Percentiles rank a stretch among this genome's conserved stretches.
These are phyloP conservation scores for Petrocephalus microphthalmus DNA, from an alignment of 2,113 vertebrate species.

Conservation along the genomic window DNA sequence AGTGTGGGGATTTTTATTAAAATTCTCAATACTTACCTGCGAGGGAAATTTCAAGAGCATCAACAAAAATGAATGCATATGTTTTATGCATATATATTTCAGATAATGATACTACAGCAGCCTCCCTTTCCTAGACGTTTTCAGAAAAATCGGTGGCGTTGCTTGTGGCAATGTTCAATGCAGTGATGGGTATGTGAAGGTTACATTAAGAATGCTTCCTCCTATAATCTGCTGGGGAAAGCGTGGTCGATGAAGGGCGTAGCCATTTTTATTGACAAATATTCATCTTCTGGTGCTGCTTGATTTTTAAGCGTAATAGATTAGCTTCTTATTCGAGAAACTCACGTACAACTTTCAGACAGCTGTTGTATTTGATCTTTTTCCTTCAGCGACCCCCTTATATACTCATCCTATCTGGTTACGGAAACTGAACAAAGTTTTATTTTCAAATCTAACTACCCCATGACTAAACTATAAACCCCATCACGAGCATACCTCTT, in stretches of 20 bases:
- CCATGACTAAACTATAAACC: too few relatives aligned
- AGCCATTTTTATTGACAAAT: not conserved
- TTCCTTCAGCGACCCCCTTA: not conserved
- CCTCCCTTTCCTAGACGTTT: not conserved
- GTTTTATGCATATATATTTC: not conserved
- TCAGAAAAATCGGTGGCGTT: not conserved
- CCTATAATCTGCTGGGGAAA: not conserved
- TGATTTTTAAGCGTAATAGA: not conserved
- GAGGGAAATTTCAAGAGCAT: constrained; percentile 38
- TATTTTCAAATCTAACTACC: not conserved
- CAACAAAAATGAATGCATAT: not conserved
- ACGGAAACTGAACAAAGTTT: not conserved
- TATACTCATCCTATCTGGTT: not conserved
- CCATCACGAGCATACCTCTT: too few relatives aligned
- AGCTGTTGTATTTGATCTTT: not conserved
- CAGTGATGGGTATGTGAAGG: not conserved
- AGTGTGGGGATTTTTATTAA: not conserved
- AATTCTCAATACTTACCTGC: not conserved
- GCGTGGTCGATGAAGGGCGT: not conserved
- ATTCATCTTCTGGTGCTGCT: not conserved
- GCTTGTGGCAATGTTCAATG: not conserved
- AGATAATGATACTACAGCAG: not conserved
- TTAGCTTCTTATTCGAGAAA: too few relatives aligned
- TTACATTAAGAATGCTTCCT: not conserved
- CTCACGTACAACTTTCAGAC: too few relatives aligned